Base-by-base conservation (phyloP, 2,797 vertebrate genomes). In the Pygocentrus nattereri region DNA sequence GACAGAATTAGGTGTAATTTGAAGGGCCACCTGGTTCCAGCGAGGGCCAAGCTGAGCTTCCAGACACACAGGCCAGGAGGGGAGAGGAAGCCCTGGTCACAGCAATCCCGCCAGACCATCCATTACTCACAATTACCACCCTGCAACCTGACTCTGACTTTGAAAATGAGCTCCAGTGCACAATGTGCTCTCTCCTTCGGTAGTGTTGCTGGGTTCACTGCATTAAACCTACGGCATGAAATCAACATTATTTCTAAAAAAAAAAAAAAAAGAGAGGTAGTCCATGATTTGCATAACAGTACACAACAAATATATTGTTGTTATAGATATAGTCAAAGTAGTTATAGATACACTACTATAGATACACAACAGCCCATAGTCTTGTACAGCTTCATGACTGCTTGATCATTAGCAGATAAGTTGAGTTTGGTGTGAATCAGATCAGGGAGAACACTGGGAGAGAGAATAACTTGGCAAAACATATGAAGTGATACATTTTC, bases 41-140 rank as follows among this genome's bases (percentile, higher is more conserved):
- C 44, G 31, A 76, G 72, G 65, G 75, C 30, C 61, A 25, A 80
- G 70, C 47, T 69, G 65, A 81, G 76, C 49, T 71, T 82, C 62
- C 70, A 83, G 83, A 73, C 80, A 78, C 80, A 78, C n/a, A 59
- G 64, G 38, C 23, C 67, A 76, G 74, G 23, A 76, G 73, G n/a
- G 15, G 59, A 56, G 56, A 70, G 72, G 91, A 93, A 79, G 90
- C 74, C 74, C 23, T 64, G 79, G 50, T 71, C 47, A 41, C n/a
- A 62, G 56, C 58, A 41, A 71, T 72, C 58, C 56, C 64, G 4
- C 1, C 21, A 70, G 67, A 76, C 65, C 74, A 30, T 82, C 54
- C 25, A 77, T 82, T 71, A 64, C 31, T 21, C 30, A 77, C 74
- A 82, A 77, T 82, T 82, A 71, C 73, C 80, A 62, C 44, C 56